phyloP scores from a whole-genome alignment of 2,113 vertebrate genomes.

The Pituophis catenifer region DNA sequence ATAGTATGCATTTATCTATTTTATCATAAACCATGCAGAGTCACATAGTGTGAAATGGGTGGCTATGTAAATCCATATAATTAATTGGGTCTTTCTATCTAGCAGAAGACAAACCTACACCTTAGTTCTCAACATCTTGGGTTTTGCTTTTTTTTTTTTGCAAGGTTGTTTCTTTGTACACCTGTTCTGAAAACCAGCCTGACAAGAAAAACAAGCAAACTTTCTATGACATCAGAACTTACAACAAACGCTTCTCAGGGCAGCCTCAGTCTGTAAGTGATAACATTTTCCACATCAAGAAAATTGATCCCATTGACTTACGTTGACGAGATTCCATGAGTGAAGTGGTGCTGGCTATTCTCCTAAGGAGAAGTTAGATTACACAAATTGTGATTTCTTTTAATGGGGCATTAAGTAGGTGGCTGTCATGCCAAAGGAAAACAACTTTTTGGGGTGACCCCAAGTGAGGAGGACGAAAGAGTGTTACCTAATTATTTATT shows the following conservation, averaged over 20 bases:
- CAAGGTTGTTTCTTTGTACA: constrained; percentile 55
- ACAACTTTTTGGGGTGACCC: background rate
- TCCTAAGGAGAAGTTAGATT: background rate
- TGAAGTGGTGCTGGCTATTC: background rate
- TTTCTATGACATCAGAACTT: constrained; percentile 72
- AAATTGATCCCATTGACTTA: background rate
- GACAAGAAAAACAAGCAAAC: constrained; percentile 54
- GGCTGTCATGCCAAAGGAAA: background rate
- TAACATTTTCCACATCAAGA: background rate
- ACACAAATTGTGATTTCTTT: background rate
- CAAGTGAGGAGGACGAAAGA: background rate
- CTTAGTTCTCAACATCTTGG: background rate
- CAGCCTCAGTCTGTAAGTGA: constrained; percentile 69
- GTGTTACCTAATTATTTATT: background rate
- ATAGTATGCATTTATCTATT: background rate
- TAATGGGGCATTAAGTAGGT: background rate
- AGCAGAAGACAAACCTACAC: background rate
- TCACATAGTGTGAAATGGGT: background rate
- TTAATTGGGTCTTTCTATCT: background rate
- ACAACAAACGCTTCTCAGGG: constrained; percentile 83
- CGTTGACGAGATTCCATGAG: background rate
- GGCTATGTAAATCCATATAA: background rate
- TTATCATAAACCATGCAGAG: background rate
- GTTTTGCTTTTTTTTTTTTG: background rate
- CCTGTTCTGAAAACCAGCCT: constrained; percentile 47